Base-by-base conservation (phyloP, 2,797 vertebrate genomes). In the Sparus aurata region DNA sequence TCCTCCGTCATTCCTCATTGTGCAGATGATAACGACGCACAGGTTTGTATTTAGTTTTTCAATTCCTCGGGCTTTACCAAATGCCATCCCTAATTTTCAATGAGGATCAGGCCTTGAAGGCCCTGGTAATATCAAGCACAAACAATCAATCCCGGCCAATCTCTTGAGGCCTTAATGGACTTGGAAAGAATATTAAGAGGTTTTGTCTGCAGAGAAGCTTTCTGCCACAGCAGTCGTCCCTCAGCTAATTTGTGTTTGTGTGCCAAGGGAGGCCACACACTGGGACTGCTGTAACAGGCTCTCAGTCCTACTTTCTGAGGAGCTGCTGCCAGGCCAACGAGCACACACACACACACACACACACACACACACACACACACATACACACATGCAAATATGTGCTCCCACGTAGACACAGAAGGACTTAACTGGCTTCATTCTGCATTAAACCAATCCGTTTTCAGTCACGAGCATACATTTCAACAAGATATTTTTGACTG, bases 161-260 rank as follows among this genome's bases (percentile, higher is more conserved):
- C 93, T 93, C 91, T 90, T 83, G 88, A 91, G 93, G 91, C 88
- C 89, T 84, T 94, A 94, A 95, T 95, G 91, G 92, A 95, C 93
- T 93, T 93, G 92, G 93, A 93, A 92, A 90, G 94, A 95, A 95
- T 95, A 95, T 95, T 95, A 95, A 95, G 93, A 94, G 92, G 90
- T 92, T 92, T 91, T 90, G 92, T 93, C 90, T 91, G 91, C 90
- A 80, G 90, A 91, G 92, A 92, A 91, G 91, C 90, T 92, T 89
- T 92, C 89, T 90, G 88, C 90, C 92, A 92, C 91, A 91, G 91
- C 89, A 89, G 91, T 92, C 86, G 83, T 94, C 92, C 90, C 91
- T 93, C 87, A 83, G 92, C 93, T 95, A 93, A 95, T 95, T 93
- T 94, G 88, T 94, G 91, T 91, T 90, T 91, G 91, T 89, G 89